Base-by-base conservation (phyloP, 1,140 invertebrate species). In the Drosophila oshimai region DNA sequence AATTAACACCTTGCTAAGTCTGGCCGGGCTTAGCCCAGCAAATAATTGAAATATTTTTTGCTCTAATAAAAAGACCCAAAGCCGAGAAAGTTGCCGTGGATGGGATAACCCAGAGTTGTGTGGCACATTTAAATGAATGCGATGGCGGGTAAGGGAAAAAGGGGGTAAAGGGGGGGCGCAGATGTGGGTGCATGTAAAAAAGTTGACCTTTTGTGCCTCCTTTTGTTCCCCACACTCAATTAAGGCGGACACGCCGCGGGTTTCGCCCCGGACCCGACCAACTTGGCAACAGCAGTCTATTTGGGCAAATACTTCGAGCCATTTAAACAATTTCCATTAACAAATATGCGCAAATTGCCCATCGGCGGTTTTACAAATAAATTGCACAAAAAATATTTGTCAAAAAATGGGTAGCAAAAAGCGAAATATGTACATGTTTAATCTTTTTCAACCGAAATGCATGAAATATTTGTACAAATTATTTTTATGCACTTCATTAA, bases 401-500 rank as follows among this genome's bases (percentile, higher is more conserved):
- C 80, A 87, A 87, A 84, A 84, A 81, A 81, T 77, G 47, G 50
- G 37, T 28, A 47, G 26, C 34, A 41, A 24, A 51, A 67, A 49
- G 17, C 45, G 50, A 50, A 17, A 73, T 29, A 47, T 29, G 26
- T 18, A 57, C 17, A 74, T 72, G 76, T 74, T 74, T 79, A 61
- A 72, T 71, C 55, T 83, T 78, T 64, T 62, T 61, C 71, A 77
- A 79, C 80, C 80, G 53, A 87, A 87, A 87, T 87, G 76, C 83
- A 76, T 81, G 73, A 87, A 87, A 87, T 87, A 87, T 87, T 88
- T 87, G 73, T 81, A 70, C 76, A 87, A 87, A 87, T 87, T 88
- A 87, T 87, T 87, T 87, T 87, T 87, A 81, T 87, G 81, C 81
- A 87, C 81, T 87, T 88, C 83, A 87, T 87, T 87, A 87, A 87